Percentiles rank a stretch among this genome's conserved stretches.
These are phyloP conservation scores for Hypomesus transpacificus DNA, from an alignment of 2,113 vertebrate genomes.

Conservation along the genomic window DNA sequence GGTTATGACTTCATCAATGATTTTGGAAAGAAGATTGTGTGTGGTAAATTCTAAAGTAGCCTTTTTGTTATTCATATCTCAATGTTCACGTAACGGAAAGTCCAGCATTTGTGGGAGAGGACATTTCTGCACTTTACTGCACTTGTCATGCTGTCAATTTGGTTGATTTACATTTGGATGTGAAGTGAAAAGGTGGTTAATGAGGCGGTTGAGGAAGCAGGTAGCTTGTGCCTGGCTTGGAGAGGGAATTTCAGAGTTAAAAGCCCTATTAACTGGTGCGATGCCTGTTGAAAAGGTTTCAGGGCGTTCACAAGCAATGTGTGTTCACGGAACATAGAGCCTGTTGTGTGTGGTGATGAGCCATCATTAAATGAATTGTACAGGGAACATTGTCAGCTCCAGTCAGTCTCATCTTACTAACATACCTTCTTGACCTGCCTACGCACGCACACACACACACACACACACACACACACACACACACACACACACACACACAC, in stretches of 20 bases:
- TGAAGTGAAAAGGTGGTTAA: conserved; percentile 2
- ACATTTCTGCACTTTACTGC: conserved; percentile 24
- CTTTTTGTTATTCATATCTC: conserved; percentile 15
- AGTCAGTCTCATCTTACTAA: conserved; percentile 28
- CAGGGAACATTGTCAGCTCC: not conserved
- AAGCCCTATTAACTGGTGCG: no score
- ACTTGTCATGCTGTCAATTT: conserved; percentile 5
- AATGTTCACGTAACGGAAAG: conserved; percentile 1
- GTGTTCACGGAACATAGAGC: no score
- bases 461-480: conserved; percentile 4
- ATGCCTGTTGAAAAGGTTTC: no score
- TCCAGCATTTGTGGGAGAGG: conserved; percentile 15
- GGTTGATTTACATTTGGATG: conserved; percentile 27
- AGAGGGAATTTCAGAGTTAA: not conserved
- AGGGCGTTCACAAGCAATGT: no score
- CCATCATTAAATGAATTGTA: not conserved
- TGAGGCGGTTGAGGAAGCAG: not conserved
- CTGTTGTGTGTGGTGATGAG: not conserved
- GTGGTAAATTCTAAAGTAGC: no score
- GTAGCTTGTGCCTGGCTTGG: not conserved
- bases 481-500: not conserved
- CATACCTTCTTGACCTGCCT: not conserved
- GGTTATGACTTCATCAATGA: no score
- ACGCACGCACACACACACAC: not conserved
- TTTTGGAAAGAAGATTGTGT: no score